A percentile compares a stretch with the other conserved stretches of the same genome.
Conservation (phyloP, 2,113 vertebrate genomes). For the Bothrops jararaca region DNA sequence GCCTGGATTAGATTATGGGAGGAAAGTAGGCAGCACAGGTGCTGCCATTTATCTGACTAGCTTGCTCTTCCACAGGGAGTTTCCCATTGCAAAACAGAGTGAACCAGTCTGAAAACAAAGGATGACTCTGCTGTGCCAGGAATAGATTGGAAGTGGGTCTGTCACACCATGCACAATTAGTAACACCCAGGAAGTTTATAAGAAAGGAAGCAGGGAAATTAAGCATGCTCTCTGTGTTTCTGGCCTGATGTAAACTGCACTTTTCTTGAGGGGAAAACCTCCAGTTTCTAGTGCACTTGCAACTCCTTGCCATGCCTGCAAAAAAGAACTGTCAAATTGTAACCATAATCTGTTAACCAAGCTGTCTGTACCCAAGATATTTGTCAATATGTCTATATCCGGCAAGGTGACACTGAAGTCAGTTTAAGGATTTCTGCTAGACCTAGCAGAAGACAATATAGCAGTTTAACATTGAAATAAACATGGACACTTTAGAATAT, state of each 20-base stretch:
- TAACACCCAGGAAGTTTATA: background rate
- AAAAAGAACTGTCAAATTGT: background rate
- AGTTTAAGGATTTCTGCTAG: conserved; percentile 47
- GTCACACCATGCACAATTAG: background rate
- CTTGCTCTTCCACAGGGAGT: background rate
- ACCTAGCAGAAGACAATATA: conserved; percentile 51
- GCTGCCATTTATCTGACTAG: background rate
- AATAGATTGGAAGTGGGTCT: background rate
- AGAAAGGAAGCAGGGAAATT: background rate
- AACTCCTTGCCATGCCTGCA: background rate
- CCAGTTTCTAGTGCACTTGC: background rate
- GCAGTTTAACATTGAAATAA: conserved; percentile 49
- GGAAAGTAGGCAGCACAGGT: background rate
- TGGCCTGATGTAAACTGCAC: background rate
- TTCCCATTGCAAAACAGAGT: background rate
- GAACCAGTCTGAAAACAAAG: background rate
- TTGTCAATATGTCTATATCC: conserved; percentile 30
- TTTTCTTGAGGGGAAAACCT: background rate
- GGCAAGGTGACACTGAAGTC: conserved; percentile 42
- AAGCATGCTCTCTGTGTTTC: background rate
- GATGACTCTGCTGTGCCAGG: background rate
- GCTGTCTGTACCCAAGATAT: conserved; percentile 15
- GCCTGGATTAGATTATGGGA: background rate
- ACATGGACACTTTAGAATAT: conserved; percentile 34
- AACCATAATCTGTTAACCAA: background rate